Base-by-base conservation (phyloP, 1,140 invertebrate species). In the Lucilia cuprina region DNA sequence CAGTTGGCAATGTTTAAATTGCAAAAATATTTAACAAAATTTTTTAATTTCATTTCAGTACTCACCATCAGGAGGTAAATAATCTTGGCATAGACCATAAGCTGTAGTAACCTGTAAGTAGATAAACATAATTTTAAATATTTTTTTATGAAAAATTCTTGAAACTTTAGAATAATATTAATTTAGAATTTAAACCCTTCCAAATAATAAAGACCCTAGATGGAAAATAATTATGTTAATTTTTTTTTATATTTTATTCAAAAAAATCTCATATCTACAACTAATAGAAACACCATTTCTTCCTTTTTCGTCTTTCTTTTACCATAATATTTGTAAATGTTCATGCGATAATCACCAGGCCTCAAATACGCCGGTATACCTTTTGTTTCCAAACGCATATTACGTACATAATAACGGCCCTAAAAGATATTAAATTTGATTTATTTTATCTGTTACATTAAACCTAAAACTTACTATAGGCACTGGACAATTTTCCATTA, bases 41-140 rank as follows among this genome's bases (percentile, higher is more conserved):
- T 65, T 70, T 21, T 2, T 21, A 8, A 8, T 21, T 21, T 70
- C n/a, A 3, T 8, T 70, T 25, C 21, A 41, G n/a, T 82, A 93
- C 94, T 94, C 91, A 95, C 94, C 94, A 95, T 95, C 94, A 95
- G 94, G 94, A 95, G 94, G 94, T 94, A 95, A 94, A 95, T 94
- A 95, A 95, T 95, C 94, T 95, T 95, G 93, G 94, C 94, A 94
- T 95, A 95, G 94, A 95, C 94, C 94, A 94, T 94, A 95, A 95
- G 94, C 94, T 95, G 94, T 95, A 95, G 94, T 95, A 95, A 95
- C 95, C 95, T 95, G 93, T 60, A 94, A 95, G 74, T 10, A 86
- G 50, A 80, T 21, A 75, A 8, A 41, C 77, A 41, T 55, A 84
- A 30, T 83, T 17, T 41, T 7, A 41, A 41, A 41, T 5, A 7